Percentiles rank a stretch among this genome's conserved stretches.
Evolutionary conservation across 1,140 invertebrate species (phyloP).

Genomic region (Reticulitermes speratus): DNA sequence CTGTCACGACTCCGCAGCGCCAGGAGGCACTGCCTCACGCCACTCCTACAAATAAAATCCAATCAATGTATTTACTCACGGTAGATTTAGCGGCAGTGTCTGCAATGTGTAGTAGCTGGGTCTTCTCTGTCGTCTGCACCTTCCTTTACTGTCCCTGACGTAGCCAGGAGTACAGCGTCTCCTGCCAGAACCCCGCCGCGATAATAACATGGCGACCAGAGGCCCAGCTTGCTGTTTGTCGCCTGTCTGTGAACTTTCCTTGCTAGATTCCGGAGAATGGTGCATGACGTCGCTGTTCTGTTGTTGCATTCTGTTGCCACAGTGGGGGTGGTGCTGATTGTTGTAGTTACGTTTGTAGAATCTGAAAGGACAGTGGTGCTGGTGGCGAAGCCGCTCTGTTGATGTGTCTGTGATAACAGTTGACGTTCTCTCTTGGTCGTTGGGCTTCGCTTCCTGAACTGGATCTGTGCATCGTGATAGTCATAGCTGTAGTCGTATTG

Average conservation of each 20-base stretch:
- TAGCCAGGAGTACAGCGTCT: background rate
- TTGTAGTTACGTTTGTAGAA: background rate
- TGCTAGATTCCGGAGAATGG: too few relatives aligned
- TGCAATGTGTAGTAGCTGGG: background rate
- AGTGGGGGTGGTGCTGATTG: background rate
- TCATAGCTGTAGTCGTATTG: slow-evolving; percentile 21
- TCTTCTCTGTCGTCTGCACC: background rate
- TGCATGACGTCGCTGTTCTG: too few relatives aligned
- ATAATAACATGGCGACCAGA: background rate
- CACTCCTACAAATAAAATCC: too few relatives aligned
- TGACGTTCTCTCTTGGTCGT: background rate
- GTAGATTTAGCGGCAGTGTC: background rate
- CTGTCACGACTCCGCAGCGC: too few relatives aligned
- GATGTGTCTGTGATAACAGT: background rate
- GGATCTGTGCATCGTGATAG: slow-evolving; percentile 17
- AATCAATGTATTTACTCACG: background rate
- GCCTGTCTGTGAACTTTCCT: background rate
- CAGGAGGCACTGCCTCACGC: too few relatives aligned
- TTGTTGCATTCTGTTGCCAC: background rate
- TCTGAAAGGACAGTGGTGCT: background rate
- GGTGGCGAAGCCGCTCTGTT: background rate
- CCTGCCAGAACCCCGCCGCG: background rate
- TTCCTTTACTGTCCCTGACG: background rate
- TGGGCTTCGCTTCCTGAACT: background rate
- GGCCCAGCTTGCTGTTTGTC: background rate